A percentile compares a stretch with the other conserved stretches of the same genome.
These are phyloP conservation scores for Sminthurinus aureus DNA, from an alignment of 2,888 invertebrate genomes.

Conservation along the genomic window DNA sequence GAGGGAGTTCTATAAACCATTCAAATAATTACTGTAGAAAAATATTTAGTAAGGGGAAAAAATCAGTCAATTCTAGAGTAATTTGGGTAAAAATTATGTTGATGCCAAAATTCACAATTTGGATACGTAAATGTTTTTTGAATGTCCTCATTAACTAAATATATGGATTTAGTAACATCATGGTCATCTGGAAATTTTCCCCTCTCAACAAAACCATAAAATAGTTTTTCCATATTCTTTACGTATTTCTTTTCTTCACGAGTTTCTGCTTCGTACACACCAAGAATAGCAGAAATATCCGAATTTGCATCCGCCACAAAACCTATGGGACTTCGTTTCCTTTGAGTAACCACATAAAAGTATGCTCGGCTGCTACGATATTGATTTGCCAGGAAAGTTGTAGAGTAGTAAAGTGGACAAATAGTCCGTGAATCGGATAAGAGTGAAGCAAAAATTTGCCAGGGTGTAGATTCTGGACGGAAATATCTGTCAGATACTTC, in stretches of 20 bases:
- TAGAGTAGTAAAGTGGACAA: conserved; percentile 77
- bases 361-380: conserved; percentile 65
- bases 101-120: conserved; percentile 80
- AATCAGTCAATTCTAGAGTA: conserved; percentile 78
- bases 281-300: conserved; percentile 81
- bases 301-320: conserved; percentile 69
- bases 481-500: conserved; percentile 48
- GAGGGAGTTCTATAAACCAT: no score
- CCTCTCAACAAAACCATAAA: conserved; percentile 82
- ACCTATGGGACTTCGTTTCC: conserved; percentile 49
- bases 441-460: conserved; percentile 72
- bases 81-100: conserved; percentile 75
- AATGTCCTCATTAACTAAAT: conserved; percentile 55
- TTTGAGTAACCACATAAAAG: conserved; percentile 77
- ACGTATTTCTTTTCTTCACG: conserved; percentile 78
- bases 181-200: conserved; percentile 65
- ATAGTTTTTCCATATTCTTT: conserved; percentile 80
- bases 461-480: conserved; percentile 52
- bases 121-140: conserved; percentile 67
- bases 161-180: conserved; percentile 47
- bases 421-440: conserved; percentile 81
- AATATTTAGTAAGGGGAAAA: neutral
- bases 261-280: conserved; percentile 75
- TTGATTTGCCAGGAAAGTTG: conserved; percentile 60
- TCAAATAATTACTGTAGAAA: no score